Conservation (phyloP, 2,113 vertebrate species). For the Lepus europaeus region DNA sequence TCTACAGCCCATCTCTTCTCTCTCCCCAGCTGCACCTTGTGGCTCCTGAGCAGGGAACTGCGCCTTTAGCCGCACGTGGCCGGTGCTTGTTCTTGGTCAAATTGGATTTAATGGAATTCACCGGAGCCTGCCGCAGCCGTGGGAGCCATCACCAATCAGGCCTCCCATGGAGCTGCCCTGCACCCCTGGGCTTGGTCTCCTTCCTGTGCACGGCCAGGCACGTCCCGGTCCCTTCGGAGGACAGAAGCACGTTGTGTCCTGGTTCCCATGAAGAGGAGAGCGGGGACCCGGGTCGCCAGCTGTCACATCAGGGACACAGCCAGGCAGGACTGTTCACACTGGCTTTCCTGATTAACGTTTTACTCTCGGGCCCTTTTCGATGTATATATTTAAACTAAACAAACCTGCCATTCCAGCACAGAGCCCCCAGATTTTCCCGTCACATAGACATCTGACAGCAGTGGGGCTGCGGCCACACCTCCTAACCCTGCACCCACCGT, state of each 20-base stretch:
- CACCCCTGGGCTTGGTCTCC: too few species aligned
- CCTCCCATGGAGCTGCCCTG: not conserved
- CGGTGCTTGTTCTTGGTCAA: not conserved
- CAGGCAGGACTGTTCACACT: not conserved
- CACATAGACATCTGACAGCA: not conserved
- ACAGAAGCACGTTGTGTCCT: not conserved
- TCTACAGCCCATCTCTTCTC: not conserved
- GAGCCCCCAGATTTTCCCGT: not conserved
- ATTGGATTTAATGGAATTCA: not conserved
- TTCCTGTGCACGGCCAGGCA: too few species aligned
- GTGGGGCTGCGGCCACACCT: not conserved
- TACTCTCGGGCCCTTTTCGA: not conserved
- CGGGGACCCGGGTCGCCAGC: too few species aligned
- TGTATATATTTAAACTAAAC: not conserved
- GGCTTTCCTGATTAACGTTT: not conserved
- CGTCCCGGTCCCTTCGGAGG: not conserved
- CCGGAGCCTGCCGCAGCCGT: not conserved
- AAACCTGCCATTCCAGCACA: not conserved
- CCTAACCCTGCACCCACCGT: too few species aligned
- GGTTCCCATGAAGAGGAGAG: not conserved
- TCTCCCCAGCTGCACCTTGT: not conserved
- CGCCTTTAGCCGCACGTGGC: not conserved
- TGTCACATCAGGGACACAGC: not conserved
- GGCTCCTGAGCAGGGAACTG: not conserved
- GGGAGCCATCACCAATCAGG: not conserved